phyloP scores from a whole-genome alignment of 2,888 invertebrate species.

The Rambutsinella grinnellia region DNA sequence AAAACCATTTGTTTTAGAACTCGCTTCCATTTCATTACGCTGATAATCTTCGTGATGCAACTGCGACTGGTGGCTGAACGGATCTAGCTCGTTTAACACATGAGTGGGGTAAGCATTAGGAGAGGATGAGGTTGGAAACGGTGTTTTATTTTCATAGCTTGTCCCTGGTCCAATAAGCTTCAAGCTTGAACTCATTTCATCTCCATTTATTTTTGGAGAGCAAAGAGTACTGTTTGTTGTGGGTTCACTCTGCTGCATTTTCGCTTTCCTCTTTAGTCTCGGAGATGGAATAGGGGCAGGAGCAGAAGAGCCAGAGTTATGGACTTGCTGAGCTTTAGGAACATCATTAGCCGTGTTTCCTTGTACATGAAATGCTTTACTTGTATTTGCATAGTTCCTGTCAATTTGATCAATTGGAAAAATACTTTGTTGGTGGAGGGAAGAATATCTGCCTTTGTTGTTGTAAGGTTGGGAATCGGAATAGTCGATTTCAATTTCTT shows the following conservation, averaged over 20 bases:
- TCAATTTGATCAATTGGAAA: slow-evolving; percentile 50
- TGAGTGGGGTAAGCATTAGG: slow-evolving; percentile 1
- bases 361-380: slow-evolving; percentile 31
- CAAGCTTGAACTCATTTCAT: slow-evolving; percentile 54
- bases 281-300: slow-evolving; percentile 59
- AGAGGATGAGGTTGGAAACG: slow-evolving; percentile 6
- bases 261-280: slow-evolving; percentile 58
- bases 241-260: slow-evolving; percentile 11
- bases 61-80: slow-evolving; percentile 20
- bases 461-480: slow-evolving; percentile 50
- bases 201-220: slow-evolving; percentile 64
- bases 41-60: slow-evolving; percentile 2
- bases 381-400: slow-evolving; percentile 49
- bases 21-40: slow-evolving; percentile 8
- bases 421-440: slow-evolving; percentile 20
- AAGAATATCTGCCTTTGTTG: slow-evolving; percentile 24
- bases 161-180: slow-evolving; percentile 56
- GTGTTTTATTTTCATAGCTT: slow-evolving; percentile 50
- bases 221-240: slow-evolving; percentile 34
- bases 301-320: slow-evolving; percentile 13
- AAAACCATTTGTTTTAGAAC: slow-evolving; percentile 23
- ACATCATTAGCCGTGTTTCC: slow-evolving; percentile 35
- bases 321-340: slow-evolving; percentile 44
- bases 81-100: slow-evolving; percentile 52
- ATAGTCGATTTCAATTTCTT: slow-evolving; percentile 55